Percentiles rank a stretch among this genome's conserved stretches.
Conservation (phyloP, 2,797 vertebrate species). For the Gorsachius magnificus region DNA sequence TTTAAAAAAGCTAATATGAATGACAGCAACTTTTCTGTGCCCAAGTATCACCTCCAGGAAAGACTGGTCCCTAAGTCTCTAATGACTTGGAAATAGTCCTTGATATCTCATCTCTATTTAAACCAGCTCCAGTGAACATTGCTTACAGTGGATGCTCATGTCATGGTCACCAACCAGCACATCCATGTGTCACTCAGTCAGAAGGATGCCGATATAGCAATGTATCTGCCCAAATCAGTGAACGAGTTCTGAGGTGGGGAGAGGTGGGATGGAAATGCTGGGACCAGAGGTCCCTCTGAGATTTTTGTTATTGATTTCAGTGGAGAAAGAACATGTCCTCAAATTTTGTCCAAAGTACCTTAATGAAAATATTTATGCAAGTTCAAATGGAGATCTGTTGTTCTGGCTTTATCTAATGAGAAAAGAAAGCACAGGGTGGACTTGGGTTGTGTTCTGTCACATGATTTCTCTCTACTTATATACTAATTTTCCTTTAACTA, state of each 20-base stretch:
- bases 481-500: not conserved
- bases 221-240: not conserved
- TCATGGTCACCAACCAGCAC: not conserved
- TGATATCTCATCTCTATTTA: not conserved
- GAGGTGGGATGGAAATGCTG: not conserved
- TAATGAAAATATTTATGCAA: not conserved
- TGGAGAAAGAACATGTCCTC: not conserved
- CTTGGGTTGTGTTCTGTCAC: not conserved
- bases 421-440: not conserved
- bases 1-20: not conserved
- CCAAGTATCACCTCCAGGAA: not conserved
- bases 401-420: not conserved
- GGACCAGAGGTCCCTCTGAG: not conserved
- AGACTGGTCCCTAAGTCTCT: not conserved
- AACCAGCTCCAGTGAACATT: not conserved
- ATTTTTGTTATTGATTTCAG: not conserved
- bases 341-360: not conserved
- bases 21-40: not conserved
- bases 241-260: not conserved
- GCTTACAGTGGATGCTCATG: not conserved
- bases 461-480: not conserved
- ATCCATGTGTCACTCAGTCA: not conserved
- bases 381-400: not conserved
- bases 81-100: not conserved
- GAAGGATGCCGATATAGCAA: accelerated